These are phyloP conservation scores for Seriola dumerili DNA, from an alignment of 2,113 vertebrate genomes.

Conservation along the genomic window DNA sequence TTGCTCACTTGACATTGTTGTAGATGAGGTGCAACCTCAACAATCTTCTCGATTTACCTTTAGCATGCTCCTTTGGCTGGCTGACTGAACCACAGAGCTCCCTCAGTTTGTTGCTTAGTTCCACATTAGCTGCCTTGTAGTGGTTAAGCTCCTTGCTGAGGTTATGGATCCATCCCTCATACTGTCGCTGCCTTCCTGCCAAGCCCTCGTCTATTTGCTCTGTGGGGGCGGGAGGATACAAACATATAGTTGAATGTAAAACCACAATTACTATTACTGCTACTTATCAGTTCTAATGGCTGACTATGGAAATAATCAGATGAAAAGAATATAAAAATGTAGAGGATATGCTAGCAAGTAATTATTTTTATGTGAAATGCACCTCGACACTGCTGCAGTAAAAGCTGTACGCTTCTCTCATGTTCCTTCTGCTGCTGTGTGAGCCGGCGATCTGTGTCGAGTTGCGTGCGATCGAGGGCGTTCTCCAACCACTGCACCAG, in stretches of 20 bases:
- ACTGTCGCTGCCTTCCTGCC: conserved; percentile 91
- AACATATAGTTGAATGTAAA: not conserved
- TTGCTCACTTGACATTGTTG: no score
- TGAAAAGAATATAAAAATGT: not conserved
- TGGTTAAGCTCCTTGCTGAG: conserved; percentile 92
- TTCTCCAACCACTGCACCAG: conserved; percentile 93
- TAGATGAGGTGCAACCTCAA: no score
- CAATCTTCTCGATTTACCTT: conserved; percentile 79
- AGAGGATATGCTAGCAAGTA: not conserved
- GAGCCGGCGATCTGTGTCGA: conserved; percentile 94
- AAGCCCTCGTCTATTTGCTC: conserved; percentile 94
- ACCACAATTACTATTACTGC: not conserved
- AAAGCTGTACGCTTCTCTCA: conserved; percentile 90
- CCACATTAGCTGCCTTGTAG: conserved; percentile 89
- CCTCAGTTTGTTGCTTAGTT: conserved; percentile 88
- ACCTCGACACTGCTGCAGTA: conserved; percentile 95
- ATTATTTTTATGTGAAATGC: not conserved
- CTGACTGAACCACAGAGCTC: conserved; percentile 69
- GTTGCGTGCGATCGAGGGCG: conserved; percentile 90
- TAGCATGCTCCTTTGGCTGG: conserved; percentile 78
- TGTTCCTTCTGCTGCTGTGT: conserved; percentile 98
- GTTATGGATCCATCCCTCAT: conserved; percentile 90
- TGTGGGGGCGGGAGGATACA: conserved; percentile 56
- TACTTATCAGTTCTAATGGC: not conserved
- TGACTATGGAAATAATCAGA: not conserved